Evolutionary conservation across 2,888 invertebrate species (phyloP), one percentile per base, ranked within the genome.

Genomic region (Thysanoteuthis rhombus): DNA sequence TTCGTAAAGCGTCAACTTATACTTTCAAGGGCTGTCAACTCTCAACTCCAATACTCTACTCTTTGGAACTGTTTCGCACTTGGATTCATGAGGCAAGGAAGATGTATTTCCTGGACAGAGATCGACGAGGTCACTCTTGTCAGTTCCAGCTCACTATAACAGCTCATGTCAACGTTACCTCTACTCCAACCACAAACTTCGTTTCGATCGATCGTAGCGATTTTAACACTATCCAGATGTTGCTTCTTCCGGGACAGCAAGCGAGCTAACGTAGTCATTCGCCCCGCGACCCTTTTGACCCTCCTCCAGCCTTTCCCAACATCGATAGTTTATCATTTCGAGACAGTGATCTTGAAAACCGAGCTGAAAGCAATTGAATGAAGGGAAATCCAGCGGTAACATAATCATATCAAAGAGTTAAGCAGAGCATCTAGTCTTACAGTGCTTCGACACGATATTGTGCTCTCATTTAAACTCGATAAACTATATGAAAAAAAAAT

Each of bases 91-190:
- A 75, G 16, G 12, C n/a, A 75, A 75, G 16, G 1, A n/a, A 16
- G 0, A 75, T 75, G 75, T 36, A 75, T 75, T n/a, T n/a, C 75
- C n/a, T n/a, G n/a, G 52, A 52, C 52, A 52, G 25, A n/a, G 75
- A 75, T 12, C 12, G n/a, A 75, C 8, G 75, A 75, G 75, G 75
- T 75, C 75, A 75, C n/a, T n/a, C 1, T 75, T n/a, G 16, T 19
- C 16, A 19, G 36, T 0, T 1, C 12, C 8, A 12, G n/a, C n/a
- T n/a, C n/a, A n/a, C 36, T n/a, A 16, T n/a, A n/a, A n/a, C 0
- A n/a, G n/a, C 4, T n/a, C 36, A 16, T 75, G n/a, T 10, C 75
- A 75, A n/a, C 75, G 3, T 75, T 4, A 1, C 75, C n/a, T 16
- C 19, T 10, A 12, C 0, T 75, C n/a, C 8, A 75, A n/a, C 19